A percentile compares a stretch with the other conserved stretches of the same genome.
phyloP scores from a whole-genome alignment of 1,140 invertebrate species.

The Musca vetustissima region DNA sequence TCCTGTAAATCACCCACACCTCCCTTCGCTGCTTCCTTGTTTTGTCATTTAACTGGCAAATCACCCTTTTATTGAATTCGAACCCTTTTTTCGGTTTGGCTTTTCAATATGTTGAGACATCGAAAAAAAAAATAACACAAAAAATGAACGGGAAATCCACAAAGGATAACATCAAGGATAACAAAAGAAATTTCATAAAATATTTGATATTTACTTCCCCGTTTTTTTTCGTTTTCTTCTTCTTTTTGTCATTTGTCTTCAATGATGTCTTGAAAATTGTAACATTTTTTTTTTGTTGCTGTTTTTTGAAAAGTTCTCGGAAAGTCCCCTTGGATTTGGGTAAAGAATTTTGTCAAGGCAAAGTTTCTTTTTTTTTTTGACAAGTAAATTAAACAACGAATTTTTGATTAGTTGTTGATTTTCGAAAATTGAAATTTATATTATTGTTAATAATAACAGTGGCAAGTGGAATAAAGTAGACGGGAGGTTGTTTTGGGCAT shows the following conservation, averaged over 20 bases:
- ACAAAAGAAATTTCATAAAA: constrained; percentile 12
- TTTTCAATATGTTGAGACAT: constrained; percentile 13
- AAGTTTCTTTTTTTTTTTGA: background rate
- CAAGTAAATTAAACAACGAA: background rate
- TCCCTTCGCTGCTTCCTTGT: no score
- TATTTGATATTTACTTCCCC: no score
- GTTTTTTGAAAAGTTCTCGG: no score
- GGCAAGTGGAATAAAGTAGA: no score
- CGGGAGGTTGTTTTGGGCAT: no score
- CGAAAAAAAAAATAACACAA: constrained; percentile 2
- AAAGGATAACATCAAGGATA: background rate
- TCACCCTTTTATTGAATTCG: constrained; percentile 2
- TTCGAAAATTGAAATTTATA: constrained; percentile 14
- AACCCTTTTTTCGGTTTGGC: constrained; percentile 12
- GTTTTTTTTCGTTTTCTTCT: no score
- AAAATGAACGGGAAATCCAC: no score
- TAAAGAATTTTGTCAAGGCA: background rate
- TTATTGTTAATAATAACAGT: constrained; percentile 6
- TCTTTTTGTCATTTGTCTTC: no score
- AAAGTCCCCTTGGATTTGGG: constrained; percentile 5
- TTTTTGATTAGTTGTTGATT: background rate
- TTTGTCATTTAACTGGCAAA: no score
- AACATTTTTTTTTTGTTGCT: no score
- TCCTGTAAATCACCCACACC: constrained; percentile 2
- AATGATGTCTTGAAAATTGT: constrained; percentile 4